Evolutionary conservation across 2,888 invertebrate species (phyloP).

Genomic region (Dolichopus griseipennis): DNA sequence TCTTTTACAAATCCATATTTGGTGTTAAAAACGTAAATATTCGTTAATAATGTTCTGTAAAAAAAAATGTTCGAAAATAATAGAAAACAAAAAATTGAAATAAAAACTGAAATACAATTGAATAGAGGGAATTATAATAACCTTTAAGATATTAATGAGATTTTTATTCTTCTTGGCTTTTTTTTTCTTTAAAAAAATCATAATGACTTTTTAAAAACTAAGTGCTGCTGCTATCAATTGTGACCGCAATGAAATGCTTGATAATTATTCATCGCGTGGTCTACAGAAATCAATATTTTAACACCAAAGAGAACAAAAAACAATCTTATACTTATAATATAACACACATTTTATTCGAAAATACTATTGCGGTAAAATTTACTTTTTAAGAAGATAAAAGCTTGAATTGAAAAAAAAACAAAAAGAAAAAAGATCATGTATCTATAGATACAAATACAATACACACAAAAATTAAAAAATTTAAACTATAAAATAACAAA

Average conservation of each 20-base stretch:
- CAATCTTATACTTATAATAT: too few species aligned
- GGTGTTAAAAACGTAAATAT: too few species aligned
- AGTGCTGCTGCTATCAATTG: background rate
- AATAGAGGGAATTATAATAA: background rate
- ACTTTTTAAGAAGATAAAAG: background rate
- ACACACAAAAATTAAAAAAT: background rate
- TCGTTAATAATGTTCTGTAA: too few species aligned
- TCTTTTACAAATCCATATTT: too few species aligned
- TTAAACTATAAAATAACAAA: too few species aligned
- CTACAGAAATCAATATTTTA: background rate
- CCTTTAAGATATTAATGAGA: background rate
- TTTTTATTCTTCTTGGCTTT: background rate
- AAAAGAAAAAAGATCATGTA: background rate
- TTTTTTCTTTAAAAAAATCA: background rate
- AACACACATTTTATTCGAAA: background rate
- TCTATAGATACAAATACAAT: too few species aligned
- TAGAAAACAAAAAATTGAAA: background rate
- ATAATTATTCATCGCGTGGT: constrained; percentile 5
- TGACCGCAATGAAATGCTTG: background rate
- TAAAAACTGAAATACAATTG: background rate
- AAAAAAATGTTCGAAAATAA: too few species aligned
- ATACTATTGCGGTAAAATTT: background rate
- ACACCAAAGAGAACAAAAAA: background rate
- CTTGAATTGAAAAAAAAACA: background rate
- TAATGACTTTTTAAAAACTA: constrained; percentile 4